phyloP scores from a whole-genome alignment of 2,888 invertebrate genomes.

The Anoplius nigerrimus region DNA sequence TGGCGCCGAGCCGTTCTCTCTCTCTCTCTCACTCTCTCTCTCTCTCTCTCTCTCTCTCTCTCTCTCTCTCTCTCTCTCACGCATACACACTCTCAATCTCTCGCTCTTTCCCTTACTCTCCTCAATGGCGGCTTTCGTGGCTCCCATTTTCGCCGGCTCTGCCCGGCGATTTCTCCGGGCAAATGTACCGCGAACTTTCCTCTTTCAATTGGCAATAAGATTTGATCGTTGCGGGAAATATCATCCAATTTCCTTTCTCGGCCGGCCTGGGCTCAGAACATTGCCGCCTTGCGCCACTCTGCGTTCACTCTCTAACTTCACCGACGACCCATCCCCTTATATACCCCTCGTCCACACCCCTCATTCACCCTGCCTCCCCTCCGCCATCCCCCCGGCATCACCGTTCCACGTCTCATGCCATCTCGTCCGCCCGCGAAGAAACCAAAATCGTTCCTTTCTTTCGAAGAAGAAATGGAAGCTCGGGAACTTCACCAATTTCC shows the following conservation, averaged over 20 bases:
- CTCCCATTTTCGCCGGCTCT: constrained; percentile 58
- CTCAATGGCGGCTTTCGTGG: constrained; percentile 23
- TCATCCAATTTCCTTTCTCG: constrained; percentile 73
- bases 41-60: constrained; percentile 8
- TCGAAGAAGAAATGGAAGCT: background rate
- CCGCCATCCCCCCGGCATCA: background rate
- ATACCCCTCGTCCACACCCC: constrained; percentile 17
- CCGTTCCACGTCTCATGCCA: constrained; percentile 10
- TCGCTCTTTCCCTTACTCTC: background rate
- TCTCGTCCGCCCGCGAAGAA: constrained; percentile 33
- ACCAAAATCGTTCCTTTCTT: constrained; percentile 19
- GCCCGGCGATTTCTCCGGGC: constrained; percentile 64
- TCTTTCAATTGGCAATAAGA: constrained; percentile 73
- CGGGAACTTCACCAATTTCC: background rate
- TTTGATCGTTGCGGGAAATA: constrained; percentile 73
- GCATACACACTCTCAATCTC: too few relatives aligned
- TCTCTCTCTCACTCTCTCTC: constrained; percentile 5
- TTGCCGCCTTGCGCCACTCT: constrained; percentile 52
- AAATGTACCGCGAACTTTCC: constrained; percentile 72
- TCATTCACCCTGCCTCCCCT: background rate
- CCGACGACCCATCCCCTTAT: constrained; percentile 38
- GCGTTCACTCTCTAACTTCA: constrained; percentile 48
- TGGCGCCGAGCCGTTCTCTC: background rate
- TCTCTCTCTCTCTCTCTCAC: background rate
- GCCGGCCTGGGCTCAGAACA: constrained; percentile 50